Evolutionary conservation across 2,888 invertebrate genomes (phyloP), one percentile per base, ranked within the genome.

Genomic region (Noctua comes): DNA sequence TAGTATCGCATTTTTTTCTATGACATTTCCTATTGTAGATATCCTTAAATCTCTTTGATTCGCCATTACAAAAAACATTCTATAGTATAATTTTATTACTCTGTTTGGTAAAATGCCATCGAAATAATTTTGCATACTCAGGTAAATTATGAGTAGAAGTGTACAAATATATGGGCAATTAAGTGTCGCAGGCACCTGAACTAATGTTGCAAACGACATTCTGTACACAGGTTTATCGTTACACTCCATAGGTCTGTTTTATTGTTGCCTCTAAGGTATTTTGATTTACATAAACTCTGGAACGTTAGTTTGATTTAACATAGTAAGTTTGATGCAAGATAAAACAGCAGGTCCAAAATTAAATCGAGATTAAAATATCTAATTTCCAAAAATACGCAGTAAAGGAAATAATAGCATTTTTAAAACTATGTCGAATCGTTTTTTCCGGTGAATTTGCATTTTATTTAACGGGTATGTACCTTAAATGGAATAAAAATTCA

Each of bases 81-180:
- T 16, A 31, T 31, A 64, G 10, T 40, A 40, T 43, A 54, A 43
- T 27, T 59, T n/a, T 27, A 8, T 5, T 11, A 2, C 21, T 43
- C 16, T 64, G 10, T 69, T 51, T 31, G 10, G 5, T 16, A 62
- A 65, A 73, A 70, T n/a, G 43, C 24, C 48, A 68, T 71, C 57
- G 65, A 59, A 40, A 71, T 68, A 62, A 81, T 77, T 65, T 62
- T 59, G 40, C 51, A 70, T 59, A 81, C 40, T 51, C 54, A 57
- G 46, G n/a, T 36, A 70, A 79, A 46, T 65, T 79, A 68, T 64
- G 68, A 73, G 69, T 76, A 43, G 59, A 65, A 79, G 84, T 75
- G 74, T 54, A 59, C 62, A 68, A 84, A 86, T 86, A 73, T 76
- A 85, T 84, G 85, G 81, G 87, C 84, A 85, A 83, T 85, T 85